Conservation (phyloP, 2,888 invertebrate species). For the Tachina fera region DNA sequence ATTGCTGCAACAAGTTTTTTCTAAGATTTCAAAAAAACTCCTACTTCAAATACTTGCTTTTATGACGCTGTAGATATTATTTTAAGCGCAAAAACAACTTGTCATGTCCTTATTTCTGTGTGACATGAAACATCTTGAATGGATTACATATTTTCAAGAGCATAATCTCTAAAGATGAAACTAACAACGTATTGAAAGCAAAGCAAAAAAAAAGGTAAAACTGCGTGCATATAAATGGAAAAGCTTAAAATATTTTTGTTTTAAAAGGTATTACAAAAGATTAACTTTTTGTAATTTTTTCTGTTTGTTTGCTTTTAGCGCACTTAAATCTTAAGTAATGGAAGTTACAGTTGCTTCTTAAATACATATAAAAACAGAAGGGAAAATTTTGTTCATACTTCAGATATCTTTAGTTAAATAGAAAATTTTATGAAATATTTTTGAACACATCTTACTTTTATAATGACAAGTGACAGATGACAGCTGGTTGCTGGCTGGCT, state of each 20-base stretch:
- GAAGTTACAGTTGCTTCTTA: neutral
- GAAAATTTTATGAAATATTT: too few relatives aligned
- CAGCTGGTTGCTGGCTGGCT: too few relatives aligned
- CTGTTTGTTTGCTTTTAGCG: neutral
- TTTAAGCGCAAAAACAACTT: neutral
- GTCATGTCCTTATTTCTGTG: neutral
- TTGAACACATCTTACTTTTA: too few relatives aligned
- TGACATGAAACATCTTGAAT: conserved; percentile 22
- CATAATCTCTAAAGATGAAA: neutral
- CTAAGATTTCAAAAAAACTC: too few relatives aligned
- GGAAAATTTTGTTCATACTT: too few relatives aligned
- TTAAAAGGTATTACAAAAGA: conserved; percentile 22
- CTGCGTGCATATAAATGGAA: conserved; percentile 4
- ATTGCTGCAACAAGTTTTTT: too few relatives aligned
- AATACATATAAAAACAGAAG: neutral
- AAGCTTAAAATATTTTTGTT: conserved; percentile 25
- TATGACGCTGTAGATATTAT: neutral
- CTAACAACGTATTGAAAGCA: conserved; percentile 7
- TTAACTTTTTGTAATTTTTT: conserved; percentile 15
- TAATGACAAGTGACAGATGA: too few relatives aligned
- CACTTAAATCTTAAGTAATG: neutral
- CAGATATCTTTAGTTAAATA: too few relatives aligned
- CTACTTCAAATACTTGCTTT: neutral
- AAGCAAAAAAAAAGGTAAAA: neutral
- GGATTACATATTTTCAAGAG: conserved; percentile 20